A percentile compares a stretch with the other conserved stretches of the same genome.
These are phyloP conservation scores for Addax nasomaculatus DNA, from an alignment of 2,113 vertebrate species.

Conservation along the genomic window DNA sequence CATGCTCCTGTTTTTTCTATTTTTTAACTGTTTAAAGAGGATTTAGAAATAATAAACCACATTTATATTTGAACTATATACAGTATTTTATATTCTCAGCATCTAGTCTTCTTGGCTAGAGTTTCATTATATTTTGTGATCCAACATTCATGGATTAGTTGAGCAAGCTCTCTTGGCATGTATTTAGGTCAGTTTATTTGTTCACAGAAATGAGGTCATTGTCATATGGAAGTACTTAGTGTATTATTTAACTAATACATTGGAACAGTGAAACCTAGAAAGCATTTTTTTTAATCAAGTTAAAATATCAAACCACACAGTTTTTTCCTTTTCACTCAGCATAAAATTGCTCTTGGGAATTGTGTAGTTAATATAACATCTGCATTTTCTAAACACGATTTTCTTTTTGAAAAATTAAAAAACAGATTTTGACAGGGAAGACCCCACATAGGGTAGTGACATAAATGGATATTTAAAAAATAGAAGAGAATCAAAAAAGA, in stretches of 20 bases:
- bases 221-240: conserved; percentile 51
- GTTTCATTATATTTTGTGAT: conserved; percentile 14
- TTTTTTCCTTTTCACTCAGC: conserved; percentile 1
- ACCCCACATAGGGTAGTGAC: background rate
- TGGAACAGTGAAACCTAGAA: conserved; percentile 49
- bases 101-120: background rate
- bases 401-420: background rate
- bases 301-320: background rate
- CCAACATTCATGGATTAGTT: background rate
- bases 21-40: background rate
- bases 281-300: background rate
- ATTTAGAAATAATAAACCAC: background rate
- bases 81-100: background rate
- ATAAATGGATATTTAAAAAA: background rate
- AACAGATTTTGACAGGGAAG: background rate
- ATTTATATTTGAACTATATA: background rate
- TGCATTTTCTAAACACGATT: background rate
- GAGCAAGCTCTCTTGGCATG: conserved; percentile 6
- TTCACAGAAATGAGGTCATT: conserved; percentile 52
- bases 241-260: background rate
- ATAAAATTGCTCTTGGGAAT: background rate
- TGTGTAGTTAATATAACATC: background rate
- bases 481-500: background rate
- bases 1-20: background rate
- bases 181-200: conserved; percentile 32